A percentile compares a stretch with the other conserved stretches of the same genome.
phyloP scores from a whole-genome alignment of 2,113 vertebrate genomes.

The Pantherophis guttatus region DNA sequence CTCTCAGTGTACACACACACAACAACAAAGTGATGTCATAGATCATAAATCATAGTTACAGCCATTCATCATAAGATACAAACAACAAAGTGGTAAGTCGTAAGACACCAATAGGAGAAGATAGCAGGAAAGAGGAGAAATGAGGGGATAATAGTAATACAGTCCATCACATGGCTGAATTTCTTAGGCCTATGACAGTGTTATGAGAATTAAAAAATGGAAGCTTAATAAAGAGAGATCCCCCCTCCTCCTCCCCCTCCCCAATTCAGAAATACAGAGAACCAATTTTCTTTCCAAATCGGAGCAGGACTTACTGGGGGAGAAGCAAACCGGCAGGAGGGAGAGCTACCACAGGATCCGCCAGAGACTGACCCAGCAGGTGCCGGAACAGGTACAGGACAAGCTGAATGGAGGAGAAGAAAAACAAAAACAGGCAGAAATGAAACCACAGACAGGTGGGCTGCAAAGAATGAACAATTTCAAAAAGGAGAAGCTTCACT shows the following conservation, averaged over 20 bases:
- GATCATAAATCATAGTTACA: too few species aligned
- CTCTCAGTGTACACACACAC: not conserved
- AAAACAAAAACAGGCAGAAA: not conserved
- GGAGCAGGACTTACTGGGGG: slow-evolving; percentile 84
- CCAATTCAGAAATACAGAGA: not conserved
- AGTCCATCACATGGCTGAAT: not conserved
- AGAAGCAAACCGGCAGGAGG: slow-evolving; percentile 88
- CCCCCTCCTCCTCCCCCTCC: accelerated
- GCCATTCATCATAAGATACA: too few species aligned
- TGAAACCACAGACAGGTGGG: accelerated
- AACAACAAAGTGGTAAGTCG: not conserved
- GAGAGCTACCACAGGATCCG: slow-evolving; percentile 87
- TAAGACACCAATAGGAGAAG: not conserved
- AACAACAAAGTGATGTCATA: too few species aligned
- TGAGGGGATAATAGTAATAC: not conserved
- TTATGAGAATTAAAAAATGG: not conserved
- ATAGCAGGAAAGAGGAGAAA: not conserved
- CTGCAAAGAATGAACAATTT: not conserved
- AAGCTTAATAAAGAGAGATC: not conserved
- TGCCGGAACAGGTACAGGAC: slow-evolving; percentile 88
- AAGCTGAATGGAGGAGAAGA: slow-evolving; percentile 69
- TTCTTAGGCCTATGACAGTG: not conserved
- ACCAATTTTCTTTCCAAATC: slow-evolving; percentile 18
- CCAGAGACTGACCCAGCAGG: slow-evolving; percentile 78
- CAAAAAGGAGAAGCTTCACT: not conserved